Conservation (phyloP, 1,140 invertebrate genomes). For the Eciton burchellii region DNA sequence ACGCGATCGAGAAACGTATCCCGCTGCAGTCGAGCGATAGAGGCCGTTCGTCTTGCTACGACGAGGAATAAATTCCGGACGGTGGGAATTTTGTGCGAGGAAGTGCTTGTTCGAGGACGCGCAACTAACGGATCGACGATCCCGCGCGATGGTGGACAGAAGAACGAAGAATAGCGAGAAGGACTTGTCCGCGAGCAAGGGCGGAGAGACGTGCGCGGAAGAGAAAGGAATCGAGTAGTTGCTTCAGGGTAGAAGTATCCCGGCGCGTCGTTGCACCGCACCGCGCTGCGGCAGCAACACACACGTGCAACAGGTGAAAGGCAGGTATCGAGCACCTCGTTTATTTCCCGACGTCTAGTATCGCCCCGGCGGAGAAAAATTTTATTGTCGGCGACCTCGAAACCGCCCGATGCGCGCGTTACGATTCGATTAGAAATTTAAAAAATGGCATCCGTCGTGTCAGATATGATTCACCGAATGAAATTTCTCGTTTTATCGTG, state of each 20-base stretch:
- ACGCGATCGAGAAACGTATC: constrained; percentile 50
- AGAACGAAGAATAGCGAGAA: background rate
- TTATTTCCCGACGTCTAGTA: constrained; percentile 63
- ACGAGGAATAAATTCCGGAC: constrained; percentile 50
- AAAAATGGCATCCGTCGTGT: constrained; percentile 4
- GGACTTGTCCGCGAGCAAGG: background rate
- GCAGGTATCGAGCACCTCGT: constrained; percentile 66
- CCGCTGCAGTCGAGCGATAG: constrained; percentile 35
- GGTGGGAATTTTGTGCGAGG: background rate
- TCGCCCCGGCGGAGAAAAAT: constrained; percentile 47
- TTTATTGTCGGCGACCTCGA: constrained; percentile 38
- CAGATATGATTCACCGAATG: background rate
- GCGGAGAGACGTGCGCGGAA: background rate
- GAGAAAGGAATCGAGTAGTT: constrained; percentile 48
- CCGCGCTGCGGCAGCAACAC: constrained; percentile 49
- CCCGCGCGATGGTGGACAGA: constrained; percentile 22
- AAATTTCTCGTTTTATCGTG: constrained; percentile 6
- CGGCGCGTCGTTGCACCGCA: constrained; percentile 49
- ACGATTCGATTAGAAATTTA: constrained; percentile 45
- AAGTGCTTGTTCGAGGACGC: background rate
- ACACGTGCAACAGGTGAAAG: constrained; percentile 81
- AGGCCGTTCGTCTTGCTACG: constrained; percentile 34
- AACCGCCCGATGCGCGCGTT: constrained; percentile 20
- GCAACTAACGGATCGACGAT: constrained; percentile 27
- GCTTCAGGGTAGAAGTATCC: constrained; percentile 48